Conservation (phyloP, 2,797 vertebrate species). For the Labeo calbasu region DNA sequence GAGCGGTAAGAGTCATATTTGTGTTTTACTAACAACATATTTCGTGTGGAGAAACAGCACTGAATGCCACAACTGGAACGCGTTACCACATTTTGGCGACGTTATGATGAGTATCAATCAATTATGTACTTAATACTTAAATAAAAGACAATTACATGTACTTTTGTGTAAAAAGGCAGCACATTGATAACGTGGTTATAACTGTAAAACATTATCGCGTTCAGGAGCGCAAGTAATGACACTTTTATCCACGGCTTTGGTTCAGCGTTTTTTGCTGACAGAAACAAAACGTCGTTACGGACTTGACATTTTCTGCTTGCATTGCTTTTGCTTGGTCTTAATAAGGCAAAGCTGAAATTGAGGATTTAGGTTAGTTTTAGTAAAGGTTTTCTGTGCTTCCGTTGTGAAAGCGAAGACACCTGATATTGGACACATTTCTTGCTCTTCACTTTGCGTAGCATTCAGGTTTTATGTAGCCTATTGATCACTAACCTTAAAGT, state of each 20-base stretch:
- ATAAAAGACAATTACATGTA: background rate
- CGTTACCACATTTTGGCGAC: background rate
- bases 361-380: background rate
- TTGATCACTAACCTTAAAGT: background rate
- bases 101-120: background rate
- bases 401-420: background rate
- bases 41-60: slow-evolving; percentile 5
- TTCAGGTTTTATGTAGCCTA: background rate
- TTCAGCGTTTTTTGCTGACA: background rate
- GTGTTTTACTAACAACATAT: background rate
- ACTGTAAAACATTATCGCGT: background rate
- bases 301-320: background rate
- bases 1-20: slow-evolving; percentile 75
- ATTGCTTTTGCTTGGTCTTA: background rate
- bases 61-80: background rate
- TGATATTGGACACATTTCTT: background rate
- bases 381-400: background rate
- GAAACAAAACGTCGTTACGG: background rate
- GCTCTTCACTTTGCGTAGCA: background rate
- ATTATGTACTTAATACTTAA: background rate
- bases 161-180: background rate
- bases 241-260: background rate
- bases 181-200: background rate
- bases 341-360: background rate
- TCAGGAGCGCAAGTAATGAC: background rate